phyloP scores from a whole-genome alignment of 2,888 invertebrate species.

The Clunio marinus region DNA sequence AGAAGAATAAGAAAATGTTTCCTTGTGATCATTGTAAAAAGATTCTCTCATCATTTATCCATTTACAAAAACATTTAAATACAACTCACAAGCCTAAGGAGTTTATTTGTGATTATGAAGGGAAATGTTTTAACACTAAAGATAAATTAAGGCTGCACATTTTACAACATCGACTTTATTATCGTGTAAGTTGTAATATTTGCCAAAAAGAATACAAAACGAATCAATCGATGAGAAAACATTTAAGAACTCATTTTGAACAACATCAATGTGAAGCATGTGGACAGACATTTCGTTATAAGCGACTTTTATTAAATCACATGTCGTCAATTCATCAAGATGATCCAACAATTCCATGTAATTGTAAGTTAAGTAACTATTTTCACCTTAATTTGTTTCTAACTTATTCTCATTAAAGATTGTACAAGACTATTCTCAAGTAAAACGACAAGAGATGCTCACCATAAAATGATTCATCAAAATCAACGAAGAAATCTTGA shows the following conservation, averaged over 20 bases:
- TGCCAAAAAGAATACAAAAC: slow-evolving; percentile 17
- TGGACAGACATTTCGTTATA: slow-evolving; percentile 12
- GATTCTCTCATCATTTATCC: not conserved
- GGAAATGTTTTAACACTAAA: slow-evolving; percentile 21
- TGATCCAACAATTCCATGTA: not conserved
- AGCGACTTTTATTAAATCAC: slow-evolving; percentile 15
- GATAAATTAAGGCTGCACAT: slow-evolving; percentile 32
- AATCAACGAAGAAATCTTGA: slow-evolving; percentile 3
- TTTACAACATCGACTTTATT: slow-evolving; percentile 13
- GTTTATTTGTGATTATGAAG: slow-evolving; percentile 32
- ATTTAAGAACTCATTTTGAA: slow-evolving; percentile 37
- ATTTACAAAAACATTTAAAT: not conserved
- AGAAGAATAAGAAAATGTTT: not conserved
- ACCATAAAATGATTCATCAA: slow-evolving; percentile 14
- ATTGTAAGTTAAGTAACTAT: slow-evolving; percentile 1
- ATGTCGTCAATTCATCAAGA: slow-evolving; percentile 22
- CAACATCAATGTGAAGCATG: slow-evolving; percentile 19
- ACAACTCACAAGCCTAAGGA: not conserved
- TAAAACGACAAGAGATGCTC: slow-evolving; percentile 26
- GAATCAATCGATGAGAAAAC: slow-evolving; percentile 29
- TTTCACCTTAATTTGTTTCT: not conserved
- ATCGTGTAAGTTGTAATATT: not conserved
- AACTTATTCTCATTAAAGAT: not conserved
- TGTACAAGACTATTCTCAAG: slow-evolving; percentile 28
- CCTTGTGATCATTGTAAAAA: not conserved